Percentiles rank a stretch among this genome's conserved stretches.
phyloP scores from a whole-genome alignment of 2,797 vertebrate genomes.

The Gallinago solitaria region DNA sequence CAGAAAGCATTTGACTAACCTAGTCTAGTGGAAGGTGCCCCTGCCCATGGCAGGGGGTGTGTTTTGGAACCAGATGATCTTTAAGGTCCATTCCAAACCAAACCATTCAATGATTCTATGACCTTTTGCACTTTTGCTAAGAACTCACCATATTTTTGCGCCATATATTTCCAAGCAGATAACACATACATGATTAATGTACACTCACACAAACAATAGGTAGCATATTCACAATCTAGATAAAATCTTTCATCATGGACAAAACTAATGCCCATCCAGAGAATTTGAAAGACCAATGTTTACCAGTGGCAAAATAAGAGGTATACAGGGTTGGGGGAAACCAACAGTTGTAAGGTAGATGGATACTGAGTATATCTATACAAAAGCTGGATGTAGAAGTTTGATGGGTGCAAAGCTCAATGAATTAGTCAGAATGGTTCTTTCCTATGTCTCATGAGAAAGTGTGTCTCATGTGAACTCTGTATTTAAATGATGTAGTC shows the following conservation, averaged over 20 bases:
- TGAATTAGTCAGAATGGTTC: background rate
- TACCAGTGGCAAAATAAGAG: background rate
- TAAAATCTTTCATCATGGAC: background rate
- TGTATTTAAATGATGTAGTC: background rate
- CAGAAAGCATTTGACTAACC: background rate
- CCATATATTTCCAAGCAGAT: background rate
- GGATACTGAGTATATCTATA: background rate
- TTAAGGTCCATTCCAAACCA: background rate
- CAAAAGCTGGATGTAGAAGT: background rate
- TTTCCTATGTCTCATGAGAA: background rate
- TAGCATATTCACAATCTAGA: background rate
- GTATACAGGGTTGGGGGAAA: fast-evolving
- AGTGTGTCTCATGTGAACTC: background rate
- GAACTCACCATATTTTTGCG: background rate
- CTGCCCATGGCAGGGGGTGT: background rate
- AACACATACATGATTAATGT: background rate
- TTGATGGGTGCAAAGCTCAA: background rate
- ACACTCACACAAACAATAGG: background rate
- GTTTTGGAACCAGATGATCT: background rate
- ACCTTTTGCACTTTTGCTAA: background rate
- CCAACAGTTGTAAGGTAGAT: background rate
- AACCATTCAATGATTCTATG: background rate
- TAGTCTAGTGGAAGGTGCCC: background rate
- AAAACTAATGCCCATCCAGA: background rate
- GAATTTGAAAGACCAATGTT: background rate